Base-by-base conservation (phyloP, 2,113 vertebrate genomes). In the Puma concolor region DNA sequence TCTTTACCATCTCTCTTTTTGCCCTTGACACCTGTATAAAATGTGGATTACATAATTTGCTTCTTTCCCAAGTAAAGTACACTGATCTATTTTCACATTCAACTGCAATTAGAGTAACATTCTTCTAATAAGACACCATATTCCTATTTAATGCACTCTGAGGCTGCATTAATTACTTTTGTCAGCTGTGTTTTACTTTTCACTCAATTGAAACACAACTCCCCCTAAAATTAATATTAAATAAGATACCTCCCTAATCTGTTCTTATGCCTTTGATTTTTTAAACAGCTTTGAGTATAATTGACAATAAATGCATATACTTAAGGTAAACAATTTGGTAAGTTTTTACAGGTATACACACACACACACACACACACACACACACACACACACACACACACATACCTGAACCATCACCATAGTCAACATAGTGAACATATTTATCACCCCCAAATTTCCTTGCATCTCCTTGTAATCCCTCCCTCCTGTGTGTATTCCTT, bases 1-100 rank as follows among this genome's bases (percentile, higher is more conserved):
- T 31, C 52, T 94, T 93, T 57, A 87, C 11, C 23, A 95, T 74
- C 33, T 84, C 31, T 77, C 17, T 72, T 92, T 92, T 84, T 80
- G 41, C 31, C n/a, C 69, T 67, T 64, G 50, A 79, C 0, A 9
- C 52, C 19, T 44, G 27, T 63, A 72, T 44, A 64, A 94, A 66
- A 88, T 15, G 17, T 86, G 91, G 88, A 38, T 57, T 64, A 79
- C 27, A 31, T n/a, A 95, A 76, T 72, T 54, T 84, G 52, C 44
- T 91, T 94, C n/a, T 79, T 85, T 79, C 52, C 60, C 48, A 27
- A 64, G 31, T 66, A 57, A 33, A 79, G n/a, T 91, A 92, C 60
- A 71, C 31, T 48, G 31, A 69, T 50, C 60, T 83, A 69, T 83
- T 88, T 91, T 91, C 29, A 94, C 48, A 87, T n/a, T 63, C 23